A percentile compares a stretch with the other conserved stretches of the same genome.
These are phyloP conservation scores for Leptinotarsa defecta DNA, from an alignment of 1,140 invertebrate genomes.

Conservation along the genomic window DNA sequence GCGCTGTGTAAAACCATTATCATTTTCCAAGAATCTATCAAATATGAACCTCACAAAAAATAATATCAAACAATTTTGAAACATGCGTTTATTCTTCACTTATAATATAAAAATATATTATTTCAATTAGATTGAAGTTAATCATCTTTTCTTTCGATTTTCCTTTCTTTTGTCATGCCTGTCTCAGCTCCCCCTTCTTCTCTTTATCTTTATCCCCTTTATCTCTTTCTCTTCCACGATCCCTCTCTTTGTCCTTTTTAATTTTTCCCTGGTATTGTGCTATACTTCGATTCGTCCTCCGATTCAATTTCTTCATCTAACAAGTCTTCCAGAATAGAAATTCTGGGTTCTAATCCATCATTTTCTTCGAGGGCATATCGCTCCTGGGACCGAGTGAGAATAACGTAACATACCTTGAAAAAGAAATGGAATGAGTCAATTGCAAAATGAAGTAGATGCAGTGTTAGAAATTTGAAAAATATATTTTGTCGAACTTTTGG, in stretches of 20 bases:
- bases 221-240: slow-evolving; percentile 54
- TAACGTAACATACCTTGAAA: slow-evolving; percentile 82
- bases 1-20: too few species aligned
- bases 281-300: slow-evolving; percentile 70
- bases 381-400: slow-evolving; percentile 94
- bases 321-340: slow-evolving; percentile 94
- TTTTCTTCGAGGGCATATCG: slow-evolving; percentile 90
- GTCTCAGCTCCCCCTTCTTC: slow-evolving; percentile 36
- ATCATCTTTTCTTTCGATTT: too few species aligned
- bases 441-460: too few species aligned
- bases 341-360: slow-evolving; percentile 88
- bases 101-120: too few species aligned
- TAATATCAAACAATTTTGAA: too few species aligned
- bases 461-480: too few species aligned
- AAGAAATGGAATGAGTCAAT: neutral
- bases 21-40: too few species aligned
- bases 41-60: too few species aligned
- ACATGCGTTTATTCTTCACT: too few species aligned
- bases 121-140: too few species aligned
- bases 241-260: slow-evolving; percentile 55
- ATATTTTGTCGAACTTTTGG: too few species aligned
- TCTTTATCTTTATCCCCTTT: slow-evolving; percentile 53
- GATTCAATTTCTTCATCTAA: slow-evolving; percentile 84
- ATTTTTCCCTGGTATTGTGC: slow-evolving; percentile 57
- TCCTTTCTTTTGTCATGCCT: too few species aligned